phyloP scores from a whole-genome alignment of 1,140 invertebrate genomes.

The Nephotettix cincticeps region DNA sequence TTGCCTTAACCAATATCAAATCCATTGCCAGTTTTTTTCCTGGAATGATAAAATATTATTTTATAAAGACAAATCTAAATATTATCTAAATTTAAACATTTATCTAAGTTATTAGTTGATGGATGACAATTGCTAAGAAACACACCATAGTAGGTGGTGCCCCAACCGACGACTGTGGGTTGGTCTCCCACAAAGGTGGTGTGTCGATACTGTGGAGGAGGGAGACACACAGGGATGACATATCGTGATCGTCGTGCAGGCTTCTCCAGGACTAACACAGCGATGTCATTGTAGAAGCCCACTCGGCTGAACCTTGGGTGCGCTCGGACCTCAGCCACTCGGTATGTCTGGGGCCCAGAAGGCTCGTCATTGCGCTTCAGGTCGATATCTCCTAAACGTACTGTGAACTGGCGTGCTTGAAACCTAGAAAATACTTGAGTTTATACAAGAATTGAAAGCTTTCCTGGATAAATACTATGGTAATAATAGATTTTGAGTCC shows the following conservation, averaged over 20 bases:
- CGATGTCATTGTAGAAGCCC: slow-evolving; percentile 92
- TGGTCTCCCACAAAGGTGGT: slow-evolving; percentile 67
- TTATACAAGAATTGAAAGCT: too few species aligned
- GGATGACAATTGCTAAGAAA: background rate
- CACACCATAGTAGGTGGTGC: slow-evolving; percentile 76
- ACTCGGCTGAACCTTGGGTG: slow-evolving; percentile 80
- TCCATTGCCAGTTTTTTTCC: too few species aligned
- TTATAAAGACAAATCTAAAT: too few species aligned
- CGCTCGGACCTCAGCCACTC: slow-evolving; percentile 72
- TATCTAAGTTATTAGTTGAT: background rate
- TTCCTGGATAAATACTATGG: too few species aligned
- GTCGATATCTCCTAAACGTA: slow-evolving; percentile 86
- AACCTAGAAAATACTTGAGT: too few species aligned
- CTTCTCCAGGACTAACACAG: slow-evolving; percentile 71
- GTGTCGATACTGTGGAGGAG: slow-evolving; percentile 55
- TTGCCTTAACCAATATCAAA: too few species aligned
- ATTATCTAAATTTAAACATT: background rate
- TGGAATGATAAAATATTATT: too few species aligned
- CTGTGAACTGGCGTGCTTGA: slow-evolving; percentile 80
- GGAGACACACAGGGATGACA: slow-evolving; percentile 85
- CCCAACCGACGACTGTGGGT: slow-evolving; percentile 91
- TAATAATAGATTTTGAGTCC: too few species aligned
- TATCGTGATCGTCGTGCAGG: slow-evolving; percentile 78
- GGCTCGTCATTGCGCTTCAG: slow-evolving; percentile 77
- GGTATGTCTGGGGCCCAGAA: slow-evolving; percentile 72